phyloP scores from a whole-genome alignment of 30 jellyfish, hydroid and myxozoan species.

The Pseudorhiza aurosa region DNA sequence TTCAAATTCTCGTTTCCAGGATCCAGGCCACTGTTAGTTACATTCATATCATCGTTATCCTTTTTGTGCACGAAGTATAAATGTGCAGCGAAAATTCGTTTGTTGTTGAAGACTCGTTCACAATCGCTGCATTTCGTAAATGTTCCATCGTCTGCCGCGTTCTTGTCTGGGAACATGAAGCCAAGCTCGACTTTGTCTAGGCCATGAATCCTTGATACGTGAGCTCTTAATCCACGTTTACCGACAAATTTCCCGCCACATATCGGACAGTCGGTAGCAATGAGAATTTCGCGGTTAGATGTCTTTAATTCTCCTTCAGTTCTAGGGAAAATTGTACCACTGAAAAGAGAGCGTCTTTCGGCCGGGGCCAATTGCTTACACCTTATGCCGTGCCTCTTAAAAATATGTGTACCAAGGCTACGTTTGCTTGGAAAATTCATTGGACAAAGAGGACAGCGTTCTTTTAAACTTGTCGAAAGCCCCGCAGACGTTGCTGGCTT shows the following conservation, averaged over 20 bases:
- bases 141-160: conserved; percentile 56
- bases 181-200: conserved; percentile 69
- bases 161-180: conserved; percentile 50
- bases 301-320: conserved; percentile 1
- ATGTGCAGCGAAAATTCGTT: conserved; percentile 79
- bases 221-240: conserved; percentile 71
- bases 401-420: conserved; percentile 75
- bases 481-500: neutral
- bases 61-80: conserved; percentile 71
- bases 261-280: conserved; percentile 84
- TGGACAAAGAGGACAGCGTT: conserved; percentile 58
- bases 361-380: conserved; percentile 70
- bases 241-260: conserved; percentile 77
- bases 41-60: conserved; percentile 19
- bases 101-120: conserved; percentile 64
- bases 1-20: too few relatives aligned
- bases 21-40: too few relatives aligned
- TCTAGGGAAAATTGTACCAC: conserved; percentile 2
- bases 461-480: conserved; percentile 20
- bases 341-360: conserved; percentile 54
- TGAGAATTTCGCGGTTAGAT: conserved; percentile 32
- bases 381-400: conserved; percentile 85
- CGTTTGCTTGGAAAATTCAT: conserved; percentile 61
- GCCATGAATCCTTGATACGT: conserved; percentile 68
- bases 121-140: conserved; percentile 35